phyloP scores from a whole-genome alignment of 2,797 vertebrate genomes.

The Poecilia velifera region DNA sequence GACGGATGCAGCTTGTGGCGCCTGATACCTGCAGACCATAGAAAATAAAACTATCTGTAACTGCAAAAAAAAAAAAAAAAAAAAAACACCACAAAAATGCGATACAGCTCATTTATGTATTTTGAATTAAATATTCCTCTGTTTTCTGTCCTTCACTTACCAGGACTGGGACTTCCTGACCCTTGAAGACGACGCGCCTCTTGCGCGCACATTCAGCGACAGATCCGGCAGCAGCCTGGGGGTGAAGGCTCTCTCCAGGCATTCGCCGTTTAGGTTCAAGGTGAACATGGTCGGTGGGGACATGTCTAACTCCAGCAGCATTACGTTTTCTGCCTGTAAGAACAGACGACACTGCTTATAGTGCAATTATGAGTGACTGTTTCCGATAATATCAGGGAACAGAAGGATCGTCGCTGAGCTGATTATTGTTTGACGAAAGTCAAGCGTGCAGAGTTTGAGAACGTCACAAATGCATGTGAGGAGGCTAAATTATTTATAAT shows the following conservation, averaged over 20 bases:
- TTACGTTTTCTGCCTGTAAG: slow-evolving; percentile 92
- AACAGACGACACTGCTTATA: neutral
- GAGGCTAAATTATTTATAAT: neutral
- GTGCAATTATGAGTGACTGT: neutral
- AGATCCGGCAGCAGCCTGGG: slow-evolving; percentile 84
- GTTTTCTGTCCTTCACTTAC: slow-evolving; percentile 75
- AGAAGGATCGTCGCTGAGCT: neutral
- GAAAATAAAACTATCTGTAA: neutral
- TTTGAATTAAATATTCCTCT: neutral
- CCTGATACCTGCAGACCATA: slow-evolving; percentile 74
- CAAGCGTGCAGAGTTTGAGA: neutral
- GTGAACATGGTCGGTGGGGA: slow-evolving; percentile 91
- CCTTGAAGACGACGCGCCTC: slow-evolving; percentile 83
- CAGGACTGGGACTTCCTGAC: slow-evolving; percentile 93
- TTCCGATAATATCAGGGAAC: neutral
- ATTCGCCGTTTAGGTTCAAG: slow-evolving; percentile 87
- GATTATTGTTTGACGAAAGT: neutral
- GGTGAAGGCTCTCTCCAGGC: slow-evolving; percentile 87
- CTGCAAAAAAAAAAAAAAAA: neutral
- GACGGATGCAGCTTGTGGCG: slow-evolving; percentile 81
- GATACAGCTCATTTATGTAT: neutral
- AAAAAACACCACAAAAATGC: neutral
- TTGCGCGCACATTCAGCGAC: slow-evolving; percentile 75
- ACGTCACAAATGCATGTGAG: neutral
- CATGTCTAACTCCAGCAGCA: slow-evolving; percentile 95